Evolutionary conservation across 2,888 invertebrate species (phyloP).

Genomic region (Cremastobaeus sp.): DNA sequence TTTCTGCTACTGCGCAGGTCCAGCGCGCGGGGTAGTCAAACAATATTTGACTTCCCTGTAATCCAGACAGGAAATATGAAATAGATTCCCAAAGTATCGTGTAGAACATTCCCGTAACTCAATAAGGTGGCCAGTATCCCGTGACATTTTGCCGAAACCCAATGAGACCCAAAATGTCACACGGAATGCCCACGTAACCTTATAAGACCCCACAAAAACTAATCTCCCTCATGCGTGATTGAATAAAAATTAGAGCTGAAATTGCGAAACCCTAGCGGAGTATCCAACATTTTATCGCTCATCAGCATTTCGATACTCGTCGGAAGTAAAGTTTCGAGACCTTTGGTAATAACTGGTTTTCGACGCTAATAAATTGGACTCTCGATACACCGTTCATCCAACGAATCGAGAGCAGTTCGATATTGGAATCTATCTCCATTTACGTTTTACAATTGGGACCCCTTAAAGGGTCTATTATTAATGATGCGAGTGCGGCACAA

Average conservation of each 20-base stretch:
- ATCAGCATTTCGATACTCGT: constrained; percentile 1
- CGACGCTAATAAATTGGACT: constrained; percentile 11
- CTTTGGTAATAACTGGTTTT: constrained; percentile 3
- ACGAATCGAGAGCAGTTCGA: constrained; percentile 19
- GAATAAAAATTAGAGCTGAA: constrained; percentile 6
- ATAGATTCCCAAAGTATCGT: constrained; percentile 7
- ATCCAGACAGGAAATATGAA: constrained; percentile 19
- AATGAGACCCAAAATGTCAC: constrained; percentile 2
- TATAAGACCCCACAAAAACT: constrained; percentile 4
- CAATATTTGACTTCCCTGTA: constrained; percentile 1
- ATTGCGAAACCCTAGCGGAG: background rate
- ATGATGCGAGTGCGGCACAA: constrained; percentile 24
- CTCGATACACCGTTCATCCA: constrained; percentile 1
- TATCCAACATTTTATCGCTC: background rate
- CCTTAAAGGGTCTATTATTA: constrained; percentile 40
- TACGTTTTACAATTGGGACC: constrained; percentile 19
- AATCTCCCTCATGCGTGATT: constrained; percentile 3
- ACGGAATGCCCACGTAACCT: constrained; percentile 2
- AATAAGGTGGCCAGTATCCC: background rate
- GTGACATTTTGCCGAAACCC: constrained; percentile 8
- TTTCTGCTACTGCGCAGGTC: too few species aligned
- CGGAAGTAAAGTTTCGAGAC: background rate
- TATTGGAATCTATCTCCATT: constrained; percentile 33
- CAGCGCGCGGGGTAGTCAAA: too few species aligned
- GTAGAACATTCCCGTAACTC: constrained; percentile 4